Conservation (phyloP, 2,113 vertebrate species). For the Lasiurus cinereus region DNA sequence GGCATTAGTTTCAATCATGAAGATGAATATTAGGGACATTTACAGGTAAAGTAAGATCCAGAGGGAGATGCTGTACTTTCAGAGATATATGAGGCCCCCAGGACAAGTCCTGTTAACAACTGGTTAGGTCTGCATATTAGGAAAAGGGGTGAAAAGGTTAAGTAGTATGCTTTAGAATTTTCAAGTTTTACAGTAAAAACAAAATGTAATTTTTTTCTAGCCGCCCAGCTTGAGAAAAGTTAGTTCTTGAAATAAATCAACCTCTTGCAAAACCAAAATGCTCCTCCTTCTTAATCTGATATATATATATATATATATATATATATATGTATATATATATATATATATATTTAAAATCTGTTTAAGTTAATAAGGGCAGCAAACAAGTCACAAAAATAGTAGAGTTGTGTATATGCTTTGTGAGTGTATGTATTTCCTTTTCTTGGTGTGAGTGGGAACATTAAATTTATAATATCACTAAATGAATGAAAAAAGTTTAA, state of each 20-base stretch:
- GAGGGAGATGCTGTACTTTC: slow-evolving; percentile 49
- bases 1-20: slow-evolving; percentile 32
- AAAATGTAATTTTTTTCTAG: neutral
- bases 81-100: neutral
- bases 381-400: slow-evolving; percentile 42
- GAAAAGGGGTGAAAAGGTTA: slow-evolving; percentile 37
- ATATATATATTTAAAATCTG: slow-evolving; percentile 43
- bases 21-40: slow-evolving; percentile 52
- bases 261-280: neutral
- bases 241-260: slow-evolving; percentile 69
- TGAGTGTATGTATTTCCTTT: slow-evolving; percentile 1
- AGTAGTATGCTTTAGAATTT: slow-evolving; percentile 40
- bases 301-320: too few relatives aligned
- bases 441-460: neutral
- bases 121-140: slow-evolving; percentile 30
- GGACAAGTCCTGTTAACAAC: slow-evolving; percentile 54
- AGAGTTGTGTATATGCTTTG: slow-evolving; percentile 13
- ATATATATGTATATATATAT: too few relatives aligned
- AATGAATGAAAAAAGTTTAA: slow-evolving; percentile 33
- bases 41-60: slow-evolving; percentile 20
- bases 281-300: slow-evolving; percentile 46
- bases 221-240: slow-evolving; percentile 64
- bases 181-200: neutral
- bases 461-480: slow-evolving; percentile 35
- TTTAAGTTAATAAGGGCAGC: slow-evolving; percentile 63